These are phyloP conservation scores for Melanchra persicariae DNA, from an alignment of 2,888 invertebrate genomes.

Conservation along the genomic window DNA sequence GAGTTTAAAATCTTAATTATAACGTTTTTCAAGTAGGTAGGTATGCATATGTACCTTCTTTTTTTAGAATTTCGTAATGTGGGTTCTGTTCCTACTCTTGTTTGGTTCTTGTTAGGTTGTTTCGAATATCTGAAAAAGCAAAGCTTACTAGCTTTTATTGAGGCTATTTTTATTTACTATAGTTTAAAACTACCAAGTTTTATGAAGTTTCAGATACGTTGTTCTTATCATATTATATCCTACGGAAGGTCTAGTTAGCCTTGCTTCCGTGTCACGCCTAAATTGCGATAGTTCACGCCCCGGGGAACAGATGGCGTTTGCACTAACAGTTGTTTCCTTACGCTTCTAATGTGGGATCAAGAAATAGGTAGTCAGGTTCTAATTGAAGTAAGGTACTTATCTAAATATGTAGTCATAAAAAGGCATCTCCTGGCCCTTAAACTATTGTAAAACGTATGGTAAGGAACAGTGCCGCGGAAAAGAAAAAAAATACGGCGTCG, in stretches of 20 bases:
- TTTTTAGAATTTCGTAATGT: too few relatives aligned
- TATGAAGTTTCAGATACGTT: not conserved
- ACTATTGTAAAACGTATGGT: not conserved
- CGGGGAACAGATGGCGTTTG: slow-evolving; percentile 50
- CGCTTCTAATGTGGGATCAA: not conserved
- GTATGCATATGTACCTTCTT: too few relatives aligned
- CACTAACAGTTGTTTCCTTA: not conserved
- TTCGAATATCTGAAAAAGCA: not conserved
- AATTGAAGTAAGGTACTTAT: not conserved
- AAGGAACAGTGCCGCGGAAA: not conserved
- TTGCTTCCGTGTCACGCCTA: slow-evolving; percentile 3
- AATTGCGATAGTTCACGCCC: slow-evolving; percentile 37
- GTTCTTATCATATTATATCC: not conserved
- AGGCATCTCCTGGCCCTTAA: not conserved
- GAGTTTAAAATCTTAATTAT: too few relatives aligned
- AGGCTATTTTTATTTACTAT: not conserved
- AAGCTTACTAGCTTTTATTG: not conserved
- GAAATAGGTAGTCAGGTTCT: not conserved
- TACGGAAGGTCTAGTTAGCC: not conserved
- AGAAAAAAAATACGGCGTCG: too few relatives aligned
- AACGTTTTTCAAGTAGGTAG: too few relatives aligned
- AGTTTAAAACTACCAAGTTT: too few relatives aligned
- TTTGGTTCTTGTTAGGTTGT: too few relatives aligned
- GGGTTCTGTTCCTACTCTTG: too few relatives aligned
- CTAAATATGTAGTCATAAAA: too few relatives aligned